Evolutionary conservation across 1,140 invertebrate species (phyloP), one percentile per base, ranked within the genome.

Genomic region (Venturia canescens): DNA sequence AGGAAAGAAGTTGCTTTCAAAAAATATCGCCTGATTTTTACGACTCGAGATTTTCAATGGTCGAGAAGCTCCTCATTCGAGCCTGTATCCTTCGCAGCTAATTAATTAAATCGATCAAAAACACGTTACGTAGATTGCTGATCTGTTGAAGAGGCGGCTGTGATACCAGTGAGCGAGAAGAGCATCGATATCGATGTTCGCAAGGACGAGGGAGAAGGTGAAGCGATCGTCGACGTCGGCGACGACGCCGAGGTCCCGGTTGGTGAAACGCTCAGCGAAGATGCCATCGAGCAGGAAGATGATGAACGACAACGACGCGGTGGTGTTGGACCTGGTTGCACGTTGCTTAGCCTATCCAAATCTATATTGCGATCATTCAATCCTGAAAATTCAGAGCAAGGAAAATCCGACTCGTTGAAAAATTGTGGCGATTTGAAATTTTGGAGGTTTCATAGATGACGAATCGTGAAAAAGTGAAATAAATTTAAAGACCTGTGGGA

Each of bases 181-280:
- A 91, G 84, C 87, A 90, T 89, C 80, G 91, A 91, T 82, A 92
- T 84, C 67, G 91, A 91, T 82, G 85, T 91, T 83, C 90, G 88
- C 79, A 91, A 84, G 83, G 89, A 87, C 83, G 89, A 89, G 18
- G 86, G 85, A 21, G 89, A 88, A 11, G 87, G 79, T 23, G 78
- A 34, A 50, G 81, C 50, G 4, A n/a, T 18, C 31, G 86, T 85
- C 26, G 84, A 26, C 13, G 84, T 83, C 71, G 70, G 80, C n/a
- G 82, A 21, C 6, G 86, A 84, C 67, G 78, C 31, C 74, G 81
- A 69, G 21, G 80, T 83, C 34, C 81, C 31, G 69, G 29, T 50
- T n/a, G 82, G 78, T 18, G 82, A 82, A 38, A 83, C 87, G 21
- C 88, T 89, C 82, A 71, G 88, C 9, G 89, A 88, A 0, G 85